Evolutionary conservation across 2,888 invertebrate genomes (phyloP).

Genomic region (Sphaerophoria rueppellii): DNA sequence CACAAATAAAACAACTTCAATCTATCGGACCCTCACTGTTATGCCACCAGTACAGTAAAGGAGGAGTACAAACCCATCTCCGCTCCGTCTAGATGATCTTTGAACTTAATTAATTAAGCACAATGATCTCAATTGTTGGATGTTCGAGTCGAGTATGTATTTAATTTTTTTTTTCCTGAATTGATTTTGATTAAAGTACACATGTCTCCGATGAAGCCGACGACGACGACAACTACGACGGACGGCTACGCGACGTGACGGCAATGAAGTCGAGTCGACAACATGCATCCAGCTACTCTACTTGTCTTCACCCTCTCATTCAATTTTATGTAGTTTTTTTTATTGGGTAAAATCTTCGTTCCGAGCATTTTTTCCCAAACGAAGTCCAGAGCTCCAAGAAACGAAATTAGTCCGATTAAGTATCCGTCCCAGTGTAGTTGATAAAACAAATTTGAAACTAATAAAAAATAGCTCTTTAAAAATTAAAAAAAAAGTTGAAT

Average conservation of each 20-base stretch:
- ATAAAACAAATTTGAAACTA: slow-evolving; percentile 17
- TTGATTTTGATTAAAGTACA: slow-evolving; percentile 73
- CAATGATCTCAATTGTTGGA: slow-evolving; percentile 81
- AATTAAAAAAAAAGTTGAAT: not conserved
- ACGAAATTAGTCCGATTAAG: slow-evolving; percentile 62
- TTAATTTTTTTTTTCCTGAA: slow-evolving; percentile 54
- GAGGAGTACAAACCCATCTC: slow-evolving; percentile 40
- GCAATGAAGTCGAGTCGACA: slow-evolving; percentile 34
- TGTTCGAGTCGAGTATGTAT: slow-evolving; percentile 31
- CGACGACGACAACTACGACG: slow-evolving; percentile 25
- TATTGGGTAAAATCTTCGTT: slow-evolving; percentile 48
- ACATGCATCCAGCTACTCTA: slow-evolving; percentile 58
- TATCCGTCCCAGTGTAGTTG: slow-evolving; percentile 54
- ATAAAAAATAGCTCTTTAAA: not conserved
- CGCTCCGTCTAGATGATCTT: slow-evolving; percentile 79
- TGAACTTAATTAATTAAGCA: slow-evolving; percentile 82
- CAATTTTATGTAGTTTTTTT: slow-evolving; percentile 46
- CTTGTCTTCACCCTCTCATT: slow-evolving; percentile 62
- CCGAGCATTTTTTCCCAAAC: slow-evolving; percentile 44
- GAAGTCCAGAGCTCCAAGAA: slow-evolving; percentile 52
- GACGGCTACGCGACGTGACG: not conserved
- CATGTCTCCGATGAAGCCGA: slow-evolving; percentile 59
- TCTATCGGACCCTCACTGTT: slow-evolving; percentile 56
- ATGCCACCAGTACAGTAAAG: slow-evolving; percentile 8
- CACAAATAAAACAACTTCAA: not conserved